These are phyloP conservation scores for Ommatoiulus sabulosus DNA, from an alignment of 2,888 invertebrate genomes.

Conservation along the genomic window DNA sequence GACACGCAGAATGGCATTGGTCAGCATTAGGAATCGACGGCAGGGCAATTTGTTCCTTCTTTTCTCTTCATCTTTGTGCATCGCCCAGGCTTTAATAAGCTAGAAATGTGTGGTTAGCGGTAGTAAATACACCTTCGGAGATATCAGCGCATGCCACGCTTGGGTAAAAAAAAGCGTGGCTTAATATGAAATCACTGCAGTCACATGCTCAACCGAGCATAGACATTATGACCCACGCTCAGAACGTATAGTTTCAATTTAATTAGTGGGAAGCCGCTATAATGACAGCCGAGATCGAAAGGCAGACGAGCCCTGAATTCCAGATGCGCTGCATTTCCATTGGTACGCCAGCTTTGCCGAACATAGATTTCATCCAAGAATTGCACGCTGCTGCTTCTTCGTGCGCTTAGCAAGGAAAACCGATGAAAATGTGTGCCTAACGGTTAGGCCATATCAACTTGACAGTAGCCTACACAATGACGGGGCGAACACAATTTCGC, in stretches of 20 bases:
- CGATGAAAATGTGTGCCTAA: too few species aligned
- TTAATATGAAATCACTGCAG: conserved; percentile 48
- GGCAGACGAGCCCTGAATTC: neutral
- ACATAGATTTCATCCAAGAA: neutral
- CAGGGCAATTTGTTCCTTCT: conserved; percentile 2
- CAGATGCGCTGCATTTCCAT: neutral
- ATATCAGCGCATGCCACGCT: neutral
- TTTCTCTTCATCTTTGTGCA: conserved; percentile 3
- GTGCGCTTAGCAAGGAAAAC: too few species aligned
- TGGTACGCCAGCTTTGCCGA: neutral
- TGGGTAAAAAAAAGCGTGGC: conserved; percentile 37
- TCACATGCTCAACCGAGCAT: conserved; percentile 49
- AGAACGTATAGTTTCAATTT: conserved; percentile 45
- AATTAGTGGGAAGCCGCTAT: conserved; percentile 46
- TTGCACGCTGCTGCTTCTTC: neutral
- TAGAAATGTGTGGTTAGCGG: conserved; percentile 12
- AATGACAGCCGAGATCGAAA: conserved; percentile 47
- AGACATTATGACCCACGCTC: conserved; percentile 37
- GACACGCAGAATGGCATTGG: neutral
- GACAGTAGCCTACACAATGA: too few species aligned
- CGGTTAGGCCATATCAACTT: too few species aligned
- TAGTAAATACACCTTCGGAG: conserved; percentile 19
- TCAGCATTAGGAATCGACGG: neutral
- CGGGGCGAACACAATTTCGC: too few species aligned
- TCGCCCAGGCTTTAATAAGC: neutral